phyloP scores from a whole-genome alignment of 2,797 vertebrate genomes.

The Thalassophryne amazonica region DNA sequence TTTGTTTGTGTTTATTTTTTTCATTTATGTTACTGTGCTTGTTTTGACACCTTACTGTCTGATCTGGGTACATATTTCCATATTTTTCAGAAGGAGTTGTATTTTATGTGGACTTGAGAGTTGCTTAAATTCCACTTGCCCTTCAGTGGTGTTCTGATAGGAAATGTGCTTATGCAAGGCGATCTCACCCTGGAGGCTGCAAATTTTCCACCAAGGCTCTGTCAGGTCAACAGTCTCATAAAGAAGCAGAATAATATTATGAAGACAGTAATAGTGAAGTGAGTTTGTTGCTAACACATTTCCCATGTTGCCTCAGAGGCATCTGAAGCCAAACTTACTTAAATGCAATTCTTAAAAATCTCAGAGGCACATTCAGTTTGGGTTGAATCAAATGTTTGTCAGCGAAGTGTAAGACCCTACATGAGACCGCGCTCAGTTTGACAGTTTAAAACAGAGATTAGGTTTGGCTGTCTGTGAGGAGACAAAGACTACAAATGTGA shows the following conservation, averaged over 20 bases:
- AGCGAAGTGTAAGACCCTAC: slow-evolving; percentile 5
- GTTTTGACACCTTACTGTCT: slow-evolving; percentile 25
- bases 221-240: slow-evolving; percentile 70
- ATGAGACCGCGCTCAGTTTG: slow-evolving; percentile 12
- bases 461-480: slow-evolving; percentile 14
- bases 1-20: slow-evolving; percentile 3
- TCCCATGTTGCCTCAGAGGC: slow-evolving; percentile 51
- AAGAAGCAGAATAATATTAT: slow-evolving; percentile 70
- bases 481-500: slow-evolving; percentile 14
- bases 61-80: slow-evolving; percentile 21
- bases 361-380: slow-evolving; percentile 39
- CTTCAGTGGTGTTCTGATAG: slow-evolving; percentile 72
- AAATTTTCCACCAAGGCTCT: slow-evolving; percentile 62
- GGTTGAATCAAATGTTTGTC: slow-evolving; percentile 31
- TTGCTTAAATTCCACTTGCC: slow-evolving; percentile 61
- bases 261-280: slow-evolving; percentile 60
- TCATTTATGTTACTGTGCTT: slow-evolving; percentile 4
- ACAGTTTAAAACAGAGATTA: slow-evolving; percentile 3
- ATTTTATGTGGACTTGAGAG: slow-evolving; percentile 50
- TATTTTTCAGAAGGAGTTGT: slow-evolving; percentile 45
- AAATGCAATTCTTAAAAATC: slow-evolving; percentile 47
- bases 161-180: slow-evolving; percentile 76
- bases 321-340: slow-evolving; percentile 57
- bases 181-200: slow-evolving; percentile 66
- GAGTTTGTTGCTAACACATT: slow-evolving; percentile 65